These are phyloP conservation scores for Drosophila novamexicana DNA, from an alignment of 1,140 invertebrate species.

Conservation along the genomic window DNA sequence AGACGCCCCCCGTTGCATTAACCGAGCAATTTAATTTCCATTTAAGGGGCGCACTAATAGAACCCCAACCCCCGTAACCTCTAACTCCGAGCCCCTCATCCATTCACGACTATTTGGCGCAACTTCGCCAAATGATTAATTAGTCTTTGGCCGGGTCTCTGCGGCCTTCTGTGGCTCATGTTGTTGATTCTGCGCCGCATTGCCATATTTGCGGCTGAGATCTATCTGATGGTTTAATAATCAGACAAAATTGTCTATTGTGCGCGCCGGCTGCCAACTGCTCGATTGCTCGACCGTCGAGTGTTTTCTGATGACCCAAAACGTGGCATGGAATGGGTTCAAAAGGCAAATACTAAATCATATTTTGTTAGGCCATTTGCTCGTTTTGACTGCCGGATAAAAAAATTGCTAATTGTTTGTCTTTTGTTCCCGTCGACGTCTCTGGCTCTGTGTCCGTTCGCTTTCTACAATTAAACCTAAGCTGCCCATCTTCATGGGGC, in stretches of 20 bases:
- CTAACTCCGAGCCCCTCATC: conserved; percentile 21
- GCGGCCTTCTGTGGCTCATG: conserved; percentile 45
- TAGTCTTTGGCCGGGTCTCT: conserved; percentile 45
- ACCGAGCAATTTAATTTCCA: conserved; percentile 76
- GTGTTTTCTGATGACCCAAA: conserved; percentile 51
- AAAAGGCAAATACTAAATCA: conserved; percentile 69
- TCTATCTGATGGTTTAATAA: conserved; percentile 75
- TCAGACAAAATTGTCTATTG: conserved; percentile 77
- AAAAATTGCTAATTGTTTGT: conserved; percentile 71
- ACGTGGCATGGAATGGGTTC: conserved; percentile 35
- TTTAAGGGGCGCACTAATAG: conserved; percentile 40
- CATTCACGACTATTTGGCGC: conserved; percentile 11
- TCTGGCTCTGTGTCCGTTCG: not conserved
- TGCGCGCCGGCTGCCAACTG: conserved; percentile 30
- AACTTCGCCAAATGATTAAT: conserved; percentile 69
- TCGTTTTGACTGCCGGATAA: conserved; percentile 15
- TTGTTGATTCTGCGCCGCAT: conserved; percentile 16
- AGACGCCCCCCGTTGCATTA: conserved; percentile 36
- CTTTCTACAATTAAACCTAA: conserved; percentile 74
- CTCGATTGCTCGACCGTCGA: conserved; percentile 7
- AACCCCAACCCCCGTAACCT: conserved; percentile 5
- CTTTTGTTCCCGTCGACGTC: conserved; percentile 51
- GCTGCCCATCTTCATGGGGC: conserved; percentile 45
- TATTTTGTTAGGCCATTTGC: conserved; percentile 41
- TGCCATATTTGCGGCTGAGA: conserved; percentile 20